A percentile compares a stretch with the other conserved stretches of the same genome.
These are phyloP conservation scores for Puma concolor DNA, from an alignment of 2,113 vertebrate genomes.

Conservation along the genomic window DNA sequence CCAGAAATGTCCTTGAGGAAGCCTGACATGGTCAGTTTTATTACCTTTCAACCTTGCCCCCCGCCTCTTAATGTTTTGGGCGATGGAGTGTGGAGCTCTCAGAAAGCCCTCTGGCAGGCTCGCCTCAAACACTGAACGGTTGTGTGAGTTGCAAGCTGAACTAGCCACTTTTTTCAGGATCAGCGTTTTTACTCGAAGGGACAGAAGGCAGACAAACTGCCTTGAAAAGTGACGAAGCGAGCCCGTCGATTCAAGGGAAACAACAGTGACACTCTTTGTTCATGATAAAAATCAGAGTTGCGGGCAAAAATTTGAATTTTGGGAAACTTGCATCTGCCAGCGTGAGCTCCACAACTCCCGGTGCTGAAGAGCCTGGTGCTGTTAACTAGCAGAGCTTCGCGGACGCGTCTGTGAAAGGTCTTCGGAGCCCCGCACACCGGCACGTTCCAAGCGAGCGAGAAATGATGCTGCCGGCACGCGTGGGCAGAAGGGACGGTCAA, in stretches of 20 bases:
- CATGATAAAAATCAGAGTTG: not conserved
- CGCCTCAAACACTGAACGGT: fast-evolving
- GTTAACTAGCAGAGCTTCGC: not conserved
- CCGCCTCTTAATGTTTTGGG: not conserved
- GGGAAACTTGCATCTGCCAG: not conserved
- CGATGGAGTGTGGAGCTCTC: not conserved
- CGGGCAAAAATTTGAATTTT: not conserved
- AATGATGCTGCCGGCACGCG: fast-evolving
- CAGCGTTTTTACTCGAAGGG: not conserved
- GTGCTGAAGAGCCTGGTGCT: not conserved
- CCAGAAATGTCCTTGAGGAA: not conserved
- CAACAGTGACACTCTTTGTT: not conserved
- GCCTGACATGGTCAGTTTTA: not conserved
- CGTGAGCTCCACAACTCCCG: fast-evolving
- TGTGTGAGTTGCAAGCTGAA: not conserved
- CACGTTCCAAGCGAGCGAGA: fast-evolving
- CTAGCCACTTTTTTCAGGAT: not conserved
- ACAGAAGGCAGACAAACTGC: not conserved
- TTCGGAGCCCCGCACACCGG: fast-evolving
- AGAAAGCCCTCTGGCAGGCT: fast-evolving
- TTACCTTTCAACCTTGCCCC: fast-evolving
- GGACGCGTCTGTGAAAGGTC: fast-evolving
- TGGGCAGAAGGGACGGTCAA: fast-evolving
- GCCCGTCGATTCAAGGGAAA: not conserved
- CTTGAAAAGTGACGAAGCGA: not conserved